Base-by-base conservation (phyloP, 2,797 vertebrate species). In the Acanthurus lineatus region DNA sequence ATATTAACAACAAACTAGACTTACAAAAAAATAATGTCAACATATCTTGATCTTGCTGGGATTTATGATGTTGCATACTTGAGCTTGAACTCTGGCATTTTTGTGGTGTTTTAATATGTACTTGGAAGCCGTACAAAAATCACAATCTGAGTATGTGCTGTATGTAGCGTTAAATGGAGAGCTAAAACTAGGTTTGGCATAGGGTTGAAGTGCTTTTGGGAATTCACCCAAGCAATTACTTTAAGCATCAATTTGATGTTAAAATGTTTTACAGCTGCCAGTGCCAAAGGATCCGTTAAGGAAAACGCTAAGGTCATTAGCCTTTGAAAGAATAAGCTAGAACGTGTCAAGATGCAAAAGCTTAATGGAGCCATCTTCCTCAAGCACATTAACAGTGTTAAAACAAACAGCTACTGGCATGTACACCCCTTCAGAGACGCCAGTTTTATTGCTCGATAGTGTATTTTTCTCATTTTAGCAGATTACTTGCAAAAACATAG, bases 151-250 rank as follows among this genome's bases (percentile, higher is more conserved):
- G 71, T 81, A 61, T 76, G 85, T 61, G 54, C 44, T 70, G 52
- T 71, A 78, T 87, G 76, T 88, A 84, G 76, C 76, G 82, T 88
- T 88, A 86, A 92, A 87, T 83, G 48, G 47, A 75, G 83, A 85
- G 69, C 64, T 86, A 70, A 81, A 86, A 81, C 65, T 67, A 60
- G 49, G 69, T 70, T 35, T 86, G 84, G 76, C 20, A 12, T 68
- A 17, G 61, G 83, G 79, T 83, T 86, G 81, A 82, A 91, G 78
- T 85, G 87, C 86, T 91, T 89, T 89, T 72, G 83, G 90, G 79
- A 91, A 86, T 86, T 91, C 83, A 90, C 85, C 85, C 86, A 88
- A 90, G 86, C 90, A 88, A 90, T 92, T 92, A 87, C 87, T 89
- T 86, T 79, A 86, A 83, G 81, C 87, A 85, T 89, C 82, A 87